A percentile compares a stretch with the other conserved stretches of the same genome.
phyloP scores from a whole-genome alignment of 2,888 invertebrate genomes.

The Elysia crispata region DNA sequence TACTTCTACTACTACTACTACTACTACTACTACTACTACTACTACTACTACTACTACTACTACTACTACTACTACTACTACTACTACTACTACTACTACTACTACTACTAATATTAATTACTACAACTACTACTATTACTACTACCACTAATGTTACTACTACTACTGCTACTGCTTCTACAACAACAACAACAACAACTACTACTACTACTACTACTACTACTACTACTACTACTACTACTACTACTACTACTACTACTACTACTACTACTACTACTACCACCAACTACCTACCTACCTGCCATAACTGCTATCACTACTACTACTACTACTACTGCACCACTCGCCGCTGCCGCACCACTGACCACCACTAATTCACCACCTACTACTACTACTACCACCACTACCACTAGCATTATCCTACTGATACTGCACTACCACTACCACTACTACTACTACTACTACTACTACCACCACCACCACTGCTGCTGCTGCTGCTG shows the following conservation, averaged over 20 bases:
- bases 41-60: conserved; percentile 28
- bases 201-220: conserved; percentile 26
- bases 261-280: conserved; percentile 21
- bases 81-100: conserved; percentile 26
- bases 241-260: conserved; percentile 26
- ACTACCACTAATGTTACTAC: too few relatives aligned
- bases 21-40: conserved; percentile 6
- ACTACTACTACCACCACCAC: background rate
- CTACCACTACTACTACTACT: conserved; percentile 3
- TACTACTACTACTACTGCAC: background rate
- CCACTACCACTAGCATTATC: too few relatives aligned
- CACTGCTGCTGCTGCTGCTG: background rate
- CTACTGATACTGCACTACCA: background rate
- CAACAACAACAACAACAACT: conserved; percentile 11
- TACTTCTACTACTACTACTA: conserved; percentile 5
- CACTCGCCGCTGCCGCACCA: background rate
- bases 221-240: conserved; percentile 26
- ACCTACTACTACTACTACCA: too few relatives aligned
- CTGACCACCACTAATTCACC: too few relatives aligned
- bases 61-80: conserved; percentile 26
- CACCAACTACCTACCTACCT: background rate
- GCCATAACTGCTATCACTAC: background rate
- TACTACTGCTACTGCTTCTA: conserved; percentile 6
- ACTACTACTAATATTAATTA: too few relatives aligned
- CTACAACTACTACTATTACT: too few relatives aligned